Evolutionary conservation across 2,797 vertebrate species (phyloP), one percentile per base, ranked within the genome.

Genomic region (Liparis tanakae): DNA sequence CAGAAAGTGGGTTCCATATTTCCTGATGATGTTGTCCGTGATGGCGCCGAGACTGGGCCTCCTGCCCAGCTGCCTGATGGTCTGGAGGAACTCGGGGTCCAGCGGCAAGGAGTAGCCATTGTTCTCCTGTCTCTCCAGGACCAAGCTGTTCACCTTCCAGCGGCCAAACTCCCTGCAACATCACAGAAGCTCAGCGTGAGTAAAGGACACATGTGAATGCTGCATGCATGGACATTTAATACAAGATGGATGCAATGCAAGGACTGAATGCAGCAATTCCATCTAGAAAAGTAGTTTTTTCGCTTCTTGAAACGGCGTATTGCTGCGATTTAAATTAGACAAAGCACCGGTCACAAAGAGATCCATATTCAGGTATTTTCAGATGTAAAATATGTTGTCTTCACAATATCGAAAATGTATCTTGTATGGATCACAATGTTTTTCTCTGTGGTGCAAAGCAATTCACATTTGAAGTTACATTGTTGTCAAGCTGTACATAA

Each of bases 101-200:
- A 99, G 96, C 10, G 98, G 97, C 92, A 99, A 87, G 33, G 96
- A 95, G 70, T 97, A 95, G 83, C 96, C 97, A 83, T 96, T 96
- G 92, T 97, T 98, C 90, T 98, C 96, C 85, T 96, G 96, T 89
- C 97, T 96, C 91, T 99, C 98, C 72, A 98, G 95, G 67, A 96
- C 97, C 85, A 99, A 92, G 76, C 97, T 99, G 94, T 97, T 99
- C 93, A 99, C 98, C 94, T 98, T 99, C 98, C 98, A 99, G 89
- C 98, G 97, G 87, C 97, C 98, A 91, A 99, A 99, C 93, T 99
- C 97, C 90, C 98, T 99, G 95, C 90, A 94, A 97, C 79, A 82
- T 87, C 85, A 93, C 62, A 91, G 64, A 91, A 81, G 87, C 57
- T 76, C 43, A 62, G 22, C 15, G 56, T 65, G 33, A 78, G 66